Conservation (phyloP, 2,113 vertebrate species). For the Epinephelus moara region DNA sequence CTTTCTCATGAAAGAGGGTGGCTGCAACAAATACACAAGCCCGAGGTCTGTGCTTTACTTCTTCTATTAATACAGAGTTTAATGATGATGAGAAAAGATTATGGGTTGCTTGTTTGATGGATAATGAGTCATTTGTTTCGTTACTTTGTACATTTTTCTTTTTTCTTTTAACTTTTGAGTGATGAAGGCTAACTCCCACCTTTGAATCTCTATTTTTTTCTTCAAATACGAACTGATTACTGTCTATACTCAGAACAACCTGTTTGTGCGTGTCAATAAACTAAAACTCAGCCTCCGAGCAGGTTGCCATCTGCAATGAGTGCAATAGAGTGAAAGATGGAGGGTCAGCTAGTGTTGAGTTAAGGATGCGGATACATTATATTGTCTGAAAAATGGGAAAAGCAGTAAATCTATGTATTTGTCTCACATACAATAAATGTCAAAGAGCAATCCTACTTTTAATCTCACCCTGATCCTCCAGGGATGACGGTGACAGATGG, state of each 20-base stretch:
- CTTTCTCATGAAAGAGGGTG: conserved; percentile 19
- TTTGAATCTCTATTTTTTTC: not conserved
- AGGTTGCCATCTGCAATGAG: not conserved
- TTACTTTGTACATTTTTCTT: not conserved
- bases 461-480: not conserved
- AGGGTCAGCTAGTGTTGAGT: not conserved
- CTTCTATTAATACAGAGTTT: not conserved
- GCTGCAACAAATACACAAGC: conserved; percentile 8
- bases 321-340: not conserved
- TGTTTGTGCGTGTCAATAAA: not conserved
- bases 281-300: not conserved
- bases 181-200: not conserved
- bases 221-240: not conserved
- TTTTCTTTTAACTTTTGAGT: not conserved
- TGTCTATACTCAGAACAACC: not conserved
- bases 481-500: conserved; percentile 54
- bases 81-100: not conserved
- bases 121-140: not conserved
- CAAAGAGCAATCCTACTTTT: not conserved
- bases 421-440: not conserved
- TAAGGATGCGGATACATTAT: not conserved
- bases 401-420: not conserved
- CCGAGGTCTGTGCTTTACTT: not conserved
- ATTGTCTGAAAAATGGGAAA: not conserved
- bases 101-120: not conserved